Percentiles rank a stretch among this genome's conserved stretches.
Conservation (phyloP, 2,113 vertebrate genomes). For the Oryzias celebensis region DNA sequence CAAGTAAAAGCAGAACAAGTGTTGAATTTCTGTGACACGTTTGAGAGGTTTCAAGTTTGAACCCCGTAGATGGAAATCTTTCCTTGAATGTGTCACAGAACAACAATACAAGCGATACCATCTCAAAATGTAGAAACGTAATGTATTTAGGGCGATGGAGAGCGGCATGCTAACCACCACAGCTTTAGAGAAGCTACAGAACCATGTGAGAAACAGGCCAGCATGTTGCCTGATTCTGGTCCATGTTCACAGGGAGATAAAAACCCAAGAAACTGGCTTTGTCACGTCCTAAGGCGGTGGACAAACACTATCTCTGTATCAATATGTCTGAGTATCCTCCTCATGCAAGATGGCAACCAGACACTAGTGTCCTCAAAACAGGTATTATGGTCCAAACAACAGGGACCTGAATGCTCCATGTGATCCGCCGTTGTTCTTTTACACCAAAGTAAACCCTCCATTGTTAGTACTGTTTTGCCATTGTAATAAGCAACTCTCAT, state of each 20-base stretch:
- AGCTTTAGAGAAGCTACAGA: not conserved
- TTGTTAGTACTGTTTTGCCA: not conserved
- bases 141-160: no score
- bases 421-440: conserved; percentile 11
- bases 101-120: no score
- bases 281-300: not conserved
- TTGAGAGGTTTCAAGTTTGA: no score
- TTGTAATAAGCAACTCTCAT: not conserved
- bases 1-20: no score
- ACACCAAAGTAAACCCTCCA: conserved; percentile 7
- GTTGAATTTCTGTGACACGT: no score
- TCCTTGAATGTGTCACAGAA: no score
- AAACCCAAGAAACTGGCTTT: not conserved
- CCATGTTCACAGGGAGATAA: conserved; percentile 18
- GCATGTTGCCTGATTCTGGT: conserved; percentile 12
- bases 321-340: conserved; percentile 12
- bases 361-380: conserved; percentile 49
- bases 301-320: conserved; percentile 9
- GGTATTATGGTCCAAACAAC: conserved; percentile 32
- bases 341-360: conserved; percentile 39
- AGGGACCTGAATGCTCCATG: not conserved
- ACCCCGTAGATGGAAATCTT: no score
- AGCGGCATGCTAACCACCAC: no score
- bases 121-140: no score
- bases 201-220: conserved; percentile 33